Conservation (phyloP, 2,888 invertebrate species). For the Arenicola marina region DNA sequence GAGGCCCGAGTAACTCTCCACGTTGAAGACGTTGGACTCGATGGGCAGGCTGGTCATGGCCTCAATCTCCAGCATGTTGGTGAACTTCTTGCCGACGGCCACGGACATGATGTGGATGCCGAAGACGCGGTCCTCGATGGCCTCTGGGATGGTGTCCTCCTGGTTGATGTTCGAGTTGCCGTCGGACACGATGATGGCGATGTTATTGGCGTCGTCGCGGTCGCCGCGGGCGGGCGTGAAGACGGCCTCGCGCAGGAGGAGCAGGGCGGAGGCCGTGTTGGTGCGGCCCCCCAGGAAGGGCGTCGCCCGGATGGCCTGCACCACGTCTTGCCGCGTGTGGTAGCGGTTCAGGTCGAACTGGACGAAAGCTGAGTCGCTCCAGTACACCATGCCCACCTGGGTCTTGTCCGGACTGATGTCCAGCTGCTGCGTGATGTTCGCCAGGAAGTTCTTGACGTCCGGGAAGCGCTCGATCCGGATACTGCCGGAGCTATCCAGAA, state of each 20-base stretch:
- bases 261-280: slow-evolving; percentile 50
- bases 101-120: slow-evolving; percentile 27
- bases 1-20: slow-evolving; percentile 42
- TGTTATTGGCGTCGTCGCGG: slow-evolving; percentile 45
- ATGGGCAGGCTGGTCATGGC: slow-evolving; percentile 52
- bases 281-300: slow-evolving; percentile 49
- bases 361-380: slow-evolving; percentile 31
- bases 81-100: slow-evolving; percentile 18
- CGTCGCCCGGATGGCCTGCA: slow-evolving; percentile 45
- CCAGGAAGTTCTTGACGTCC: slow-evolving; percentile 23
- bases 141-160: slow-evolving; percentile 46
- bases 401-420: slow-evolving; percentile 23
- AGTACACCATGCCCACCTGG: slow-evolving; percentile 31
- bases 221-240: slow-evolving; percentile 46
- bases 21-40: slow-evolving; percentile 44
- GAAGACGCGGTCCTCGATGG: slow-evolving; percentile 16
- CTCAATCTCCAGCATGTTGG: slow-evolving; percentile 46
- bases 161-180: slow-evolving; percentile 48
- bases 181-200: slow-evolving; percentile 48
- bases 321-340: slow-evolving; percentile 38
- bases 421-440: slow-evolving; percentile 18
- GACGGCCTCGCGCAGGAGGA: slow-evolving; percentile 17
- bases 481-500: slow-evolving; percentile 25
- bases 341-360: slow-evolving; percentile 49
- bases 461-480: slow-evolving; percentile 28